Evolutionary conservation across 2,797 vertebrate species (phyloP).

Genomic region (Rhabdophis nuchalis): DNA sequence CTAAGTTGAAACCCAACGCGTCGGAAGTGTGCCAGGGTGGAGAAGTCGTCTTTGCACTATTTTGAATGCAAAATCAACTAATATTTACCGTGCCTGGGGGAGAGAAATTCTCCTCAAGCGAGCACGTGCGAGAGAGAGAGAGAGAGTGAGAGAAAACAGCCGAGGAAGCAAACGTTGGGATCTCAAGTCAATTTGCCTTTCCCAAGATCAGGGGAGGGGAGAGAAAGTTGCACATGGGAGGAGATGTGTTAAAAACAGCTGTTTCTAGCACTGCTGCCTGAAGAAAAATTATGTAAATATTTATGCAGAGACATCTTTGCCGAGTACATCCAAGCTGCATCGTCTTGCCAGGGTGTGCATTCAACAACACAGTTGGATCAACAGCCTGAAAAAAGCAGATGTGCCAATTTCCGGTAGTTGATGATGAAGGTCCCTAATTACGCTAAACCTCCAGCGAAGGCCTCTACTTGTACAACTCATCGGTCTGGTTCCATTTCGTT

Average conservation of each 20-base stretch:
- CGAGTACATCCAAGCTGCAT: conserved; percentile 54
- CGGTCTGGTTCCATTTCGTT: conserved; percentile 59
- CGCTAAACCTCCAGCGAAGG: conserved; percentile 66
- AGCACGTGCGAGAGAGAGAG: neutral
- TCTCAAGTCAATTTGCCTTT: conserved; percentile 25
- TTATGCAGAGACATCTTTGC: conserved; percentile 61
- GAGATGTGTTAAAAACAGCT: conserved; percentile 54
- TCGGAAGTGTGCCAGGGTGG: neutral
- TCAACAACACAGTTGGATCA: conserved; percentile 60
- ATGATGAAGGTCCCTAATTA: conserved; percentile 75
- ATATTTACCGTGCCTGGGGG: neutral
- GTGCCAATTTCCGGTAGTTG: conserved; percentile 75
- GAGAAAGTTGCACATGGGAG: conserved; percentile 48
- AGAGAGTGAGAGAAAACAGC: neutral
- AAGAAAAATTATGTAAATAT: conserved; percentile 64
- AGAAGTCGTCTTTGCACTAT: neutral
- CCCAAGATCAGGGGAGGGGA: conserved; percentile 25
- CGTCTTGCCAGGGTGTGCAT: conserved; percentile 44
- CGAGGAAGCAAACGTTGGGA: neutral
- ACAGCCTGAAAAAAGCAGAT: conserved; percentile 73
- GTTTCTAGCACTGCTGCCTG: conserved; percentile 54
- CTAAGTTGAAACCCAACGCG: neutral
- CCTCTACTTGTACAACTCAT: conserved; percentile 67
- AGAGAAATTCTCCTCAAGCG: neutral
- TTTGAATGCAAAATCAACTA: neutral